phyloP scores from a whole-genome alignment of 2,888 invertebrate species.

The Apoda limacodes region DNA sequence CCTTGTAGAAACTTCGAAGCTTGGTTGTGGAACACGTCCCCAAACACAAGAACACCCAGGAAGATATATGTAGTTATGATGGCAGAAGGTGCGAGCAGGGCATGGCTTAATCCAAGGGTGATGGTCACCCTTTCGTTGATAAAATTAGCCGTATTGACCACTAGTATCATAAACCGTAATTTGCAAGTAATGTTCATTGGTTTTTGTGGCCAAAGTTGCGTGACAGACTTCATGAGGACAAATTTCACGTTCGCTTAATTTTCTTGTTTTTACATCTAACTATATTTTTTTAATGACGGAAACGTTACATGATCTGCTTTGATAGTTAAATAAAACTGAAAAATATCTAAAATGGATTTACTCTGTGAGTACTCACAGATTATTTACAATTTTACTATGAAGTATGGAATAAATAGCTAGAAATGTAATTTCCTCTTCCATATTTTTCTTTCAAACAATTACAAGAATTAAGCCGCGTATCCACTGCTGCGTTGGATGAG shows the following conservation, averaged over 20 bases:
- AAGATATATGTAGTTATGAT: slow-evolving; percentile 39
- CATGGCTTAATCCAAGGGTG: slow-evolving; percentile 32
- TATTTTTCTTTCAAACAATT: no score
- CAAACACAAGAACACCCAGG: slow-evolving; percentile 30
- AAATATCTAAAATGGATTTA: slow-evolving; percentile 12
- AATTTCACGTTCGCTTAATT: background rate
- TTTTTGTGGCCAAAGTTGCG: slow-evolving; percentile 18
- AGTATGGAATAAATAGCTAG: no score
- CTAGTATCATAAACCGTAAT: slow-evolving; percentile 35
- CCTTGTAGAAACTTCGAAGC: slow-evolving; percentile 36
- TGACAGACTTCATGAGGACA: slow-evolving; percentile 26
- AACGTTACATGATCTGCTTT: background rate
- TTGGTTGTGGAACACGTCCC: slow-evolving; percentile 19
- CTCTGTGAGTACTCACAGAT: no score
- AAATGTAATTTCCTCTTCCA: no score
- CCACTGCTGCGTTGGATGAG: no score
- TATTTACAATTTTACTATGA: no score
- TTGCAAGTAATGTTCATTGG: slow-evolving; percentile 38
- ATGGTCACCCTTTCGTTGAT: slow-evolving; percentile 43
- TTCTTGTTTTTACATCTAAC: background rate
- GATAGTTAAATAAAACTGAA: slow-evolving; percentile 4
- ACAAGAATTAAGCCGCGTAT: no score
- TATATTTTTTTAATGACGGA: background rate
- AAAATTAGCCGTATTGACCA: slow-evolving; percentile 40
- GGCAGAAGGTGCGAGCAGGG: slow-evolving; percentile 37